These are phyloP conservation scores for Scaptodrosophila latifasciaeformis DNA, from an alignment of 2,888 invertebrate genomes.

Conservation along the genomic window DNA sequence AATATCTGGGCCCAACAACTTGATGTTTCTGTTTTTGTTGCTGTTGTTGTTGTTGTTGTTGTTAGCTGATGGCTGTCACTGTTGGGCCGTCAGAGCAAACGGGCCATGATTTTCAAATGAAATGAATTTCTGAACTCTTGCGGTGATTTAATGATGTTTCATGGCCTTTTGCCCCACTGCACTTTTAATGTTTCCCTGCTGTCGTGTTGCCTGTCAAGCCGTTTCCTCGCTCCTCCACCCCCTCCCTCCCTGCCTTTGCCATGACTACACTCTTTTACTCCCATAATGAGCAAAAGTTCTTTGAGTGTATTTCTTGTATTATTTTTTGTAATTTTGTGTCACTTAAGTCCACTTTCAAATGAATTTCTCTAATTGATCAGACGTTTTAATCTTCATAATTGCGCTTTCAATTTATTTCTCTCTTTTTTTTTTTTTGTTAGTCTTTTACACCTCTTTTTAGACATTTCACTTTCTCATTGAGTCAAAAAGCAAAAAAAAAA, in stretches of 20 bases:
- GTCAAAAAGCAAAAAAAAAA: no score
- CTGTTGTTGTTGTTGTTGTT: neutral
- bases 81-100: slow-evolving; percentile 3
- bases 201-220: no score
- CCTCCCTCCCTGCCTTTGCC: neutral
- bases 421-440: slow-evolving; percentile 20
- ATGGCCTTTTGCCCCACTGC: slow-evolving; percentile 22
- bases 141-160: slow-evolving; percentile 59
- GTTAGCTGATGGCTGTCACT: slow-evolving; percentile 27
- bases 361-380: slow-evolving; percentile 12
- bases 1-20: no score
- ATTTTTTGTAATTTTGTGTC: neutral
- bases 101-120: slow-evolving; percentile 55
- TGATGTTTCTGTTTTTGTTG: slow-evolving; percentile 8
- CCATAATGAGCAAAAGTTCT: neutral
- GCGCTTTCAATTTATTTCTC: neutral
- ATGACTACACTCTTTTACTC: neutral
- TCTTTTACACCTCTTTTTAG: no score
- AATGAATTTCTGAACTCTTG: slow-evolving; percentile 53
- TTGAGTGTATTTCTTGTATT: no score
- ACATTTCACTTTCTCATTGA: no score
- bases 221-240: neutral
- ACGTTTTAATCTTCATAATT: neutral
- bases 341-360: slow-evolving; percentile 3
- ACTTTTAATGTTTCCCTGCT: neutral